Conservation (phyloP, 2,888 invertebrate species). For the Octonoba sinensis region DNA sequence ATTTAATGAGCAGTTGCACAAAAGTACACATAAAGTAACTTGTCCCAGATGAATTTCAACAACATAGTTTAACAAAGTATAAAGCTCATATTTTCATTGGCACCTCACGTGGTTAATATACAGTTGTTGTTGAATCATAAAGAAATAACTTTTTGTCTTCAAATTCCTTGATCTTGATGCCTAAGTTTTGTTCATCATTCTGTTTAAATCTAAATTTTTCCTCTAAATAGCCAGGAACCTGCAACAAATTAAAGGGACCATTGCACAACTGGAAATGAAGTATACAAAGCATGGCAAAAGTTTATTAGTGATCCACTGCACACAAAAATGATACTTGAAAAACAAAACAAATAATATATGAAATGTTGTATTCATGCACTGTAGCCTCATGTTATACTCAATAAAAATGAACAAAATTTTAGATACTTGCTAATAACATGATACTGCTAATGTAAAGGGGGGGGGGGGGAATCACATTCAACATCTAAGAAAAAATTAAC, state of each 20-base stretch:
- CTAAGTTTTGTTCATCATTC: constrained; percentile 25
- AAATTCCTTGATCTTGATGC: constrained; percentile 41
- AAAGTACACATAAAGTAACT: no score
- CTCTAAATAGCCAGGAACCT: constrained; percentile 59
- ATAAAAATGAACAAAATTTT: no score
- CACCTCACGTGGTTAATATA: constrained; percentile 27
- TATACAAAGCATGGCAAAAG: not conserved
- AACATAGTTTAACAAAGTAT: no score
- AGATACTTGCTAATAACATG: no score
- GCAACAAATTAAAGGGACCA: constrained; percentile 11
- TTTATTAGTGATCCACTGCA: not conserved
- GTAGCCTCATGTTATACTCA: no score
- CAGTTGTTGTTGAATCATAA: constrained; percentile 44
- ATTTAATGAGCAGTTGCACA: no score
- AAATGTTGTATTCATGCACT: constrained; percentile 13
- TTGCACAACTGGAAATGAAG: not conserved
- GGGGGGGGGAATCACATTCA: no score
- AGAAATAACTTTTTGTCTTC: constrained; percentile 51
- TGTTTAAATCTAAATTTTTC: constrained; percentile 70
- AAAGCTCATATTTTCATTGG: constrained; percentile 10
- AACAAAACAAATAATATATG: not conserved
- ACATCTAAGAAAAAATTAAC: no score
- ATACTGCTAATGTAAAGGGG: no score
- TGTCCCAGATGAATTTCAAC: no score
- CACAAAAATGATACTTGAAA: not conserved